Percentiles rank a stretch among this genome's conserved stretches.
Evolutionary conservation across 2,888 invertebrate species (phyloP).

Genomic region (Dynastes grantii): DNA sequence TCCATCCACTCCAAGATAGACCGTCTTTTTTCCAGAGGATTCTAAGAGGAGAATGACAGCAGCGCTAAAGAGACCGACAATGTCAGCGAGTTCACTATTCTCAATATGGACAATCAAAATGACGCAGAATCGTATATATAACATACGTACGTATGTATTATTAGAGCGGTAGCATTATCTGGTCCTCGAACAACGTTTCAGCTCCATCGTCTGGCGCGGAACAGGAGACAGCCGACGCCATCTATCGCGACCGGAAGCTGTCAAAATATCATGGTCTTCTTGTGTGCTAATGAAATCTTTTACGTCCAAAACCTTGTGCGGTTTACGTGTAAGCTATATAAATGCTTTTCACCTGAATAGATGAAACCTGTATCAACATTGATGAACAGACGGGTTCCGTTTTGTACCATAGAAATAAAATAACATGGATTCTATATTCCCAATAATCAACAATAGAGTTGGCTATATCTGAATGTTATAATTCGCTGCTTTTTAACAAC

Average conservation of each 20-base stretch:
- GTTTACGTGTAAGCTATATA: neutral
- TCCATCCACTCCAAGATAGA: no score
- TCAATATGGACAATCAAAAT: conserved; percentile 9
- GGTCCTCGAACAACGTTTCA: conserved; percentile 13
- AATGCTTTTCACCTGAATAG: neutral
- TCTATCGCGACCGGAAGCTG: conserved; percentile 20
- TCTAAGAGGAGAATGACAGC: neutral
- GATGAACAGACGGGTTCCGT: no score
- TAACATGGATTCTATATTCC: no score
- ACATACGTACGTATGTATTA: neutral
- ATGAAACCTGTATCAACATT: no score
- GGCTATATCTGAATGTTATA: no score
- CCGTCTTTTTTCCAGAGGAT: no score
- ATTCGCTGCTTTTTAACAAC: no score
- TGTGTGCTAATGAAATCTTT: conserved; percentile 13
- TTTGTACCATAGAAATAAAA: no score
- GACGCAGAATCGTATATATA: neutral
- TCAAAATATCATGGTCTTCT: conserved; percentile 7
- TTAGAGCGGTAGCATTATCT: conserved; percentile 12
- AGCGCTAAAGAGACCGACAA: neutral
- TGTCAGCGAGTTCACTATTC: conserved; percentile 10
- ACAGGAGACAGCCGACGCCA: neutral
- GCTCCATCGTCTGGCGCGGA: neutral
- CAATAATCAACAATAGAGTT: no score
- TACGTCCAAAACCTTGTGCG: neutral